phyloP scores from a whole-genome alignment of 2,888 invertebrate genomes.

The Odontomyia ornata region DNA sequence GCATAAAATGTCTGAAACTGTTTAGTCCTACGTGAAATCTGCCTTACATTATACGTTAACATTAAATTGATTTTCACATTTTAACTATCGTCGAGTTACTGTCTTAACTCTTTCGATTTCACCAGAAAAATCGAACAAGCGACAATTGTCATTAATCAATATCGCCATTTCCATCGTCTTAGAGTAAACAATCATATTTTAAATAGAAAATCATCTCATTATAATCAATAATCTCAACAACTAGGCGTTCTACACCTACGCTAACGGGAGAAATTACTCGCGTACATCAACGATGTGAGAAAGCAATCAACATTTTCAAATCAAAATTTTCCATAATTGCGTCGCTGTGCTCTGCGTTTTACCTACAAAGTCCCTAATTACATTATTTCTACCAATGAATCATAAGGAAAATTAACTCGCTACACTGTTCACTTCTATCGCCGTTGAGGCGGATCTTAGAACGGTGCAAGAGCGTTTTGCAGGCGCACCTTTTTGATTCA shows the following conservation, averaged over 20 bases:
- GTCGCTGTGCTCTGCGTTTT: neutral
- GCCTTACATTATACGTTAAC: too few species aligned
- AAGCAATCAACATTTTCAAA: constrained; percentile 33
- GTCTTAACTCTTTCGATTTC: constrained; percentile 22
- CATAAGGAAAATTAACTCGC: constrained; percentile 29
- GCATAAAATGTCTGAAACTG: too few species aligned
- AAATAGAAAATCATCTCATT: constrained; percentile 1
- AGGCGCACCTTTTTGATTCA: constrained; percentile 46
- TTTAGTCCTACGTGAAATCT: too few species aligned
- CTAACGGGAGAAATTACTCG: neutral
- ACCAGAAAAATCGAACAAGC: neutral
- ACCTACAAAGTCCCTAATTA: constrained; percentile 30
- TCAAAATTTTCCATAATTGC: constrained; percentile 27
- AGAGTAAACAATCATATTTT: neutral
- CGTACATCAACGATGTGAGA: constrained; percentile 19
- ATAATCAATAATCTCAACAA: constrained; percentile 12
- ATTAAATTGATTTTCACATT: too few species aligned
- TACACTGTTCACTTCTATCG: neutral
- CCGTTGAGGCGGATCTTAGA: neutral
- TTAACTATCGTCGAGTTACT: constrained; percentile 12
- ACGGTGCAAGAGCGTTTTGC: neutral
- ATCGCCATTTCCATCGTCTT: neutral
- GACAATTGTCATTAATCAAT: neutral
- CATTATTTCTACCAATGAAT: constrained; percentile 34
- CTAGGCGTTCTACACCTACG: constrained; percentile 18